phyloP scores from a whole-genome alignment of 2,113 vertebrate species.

The Triplophysa dalaica region DNA sequence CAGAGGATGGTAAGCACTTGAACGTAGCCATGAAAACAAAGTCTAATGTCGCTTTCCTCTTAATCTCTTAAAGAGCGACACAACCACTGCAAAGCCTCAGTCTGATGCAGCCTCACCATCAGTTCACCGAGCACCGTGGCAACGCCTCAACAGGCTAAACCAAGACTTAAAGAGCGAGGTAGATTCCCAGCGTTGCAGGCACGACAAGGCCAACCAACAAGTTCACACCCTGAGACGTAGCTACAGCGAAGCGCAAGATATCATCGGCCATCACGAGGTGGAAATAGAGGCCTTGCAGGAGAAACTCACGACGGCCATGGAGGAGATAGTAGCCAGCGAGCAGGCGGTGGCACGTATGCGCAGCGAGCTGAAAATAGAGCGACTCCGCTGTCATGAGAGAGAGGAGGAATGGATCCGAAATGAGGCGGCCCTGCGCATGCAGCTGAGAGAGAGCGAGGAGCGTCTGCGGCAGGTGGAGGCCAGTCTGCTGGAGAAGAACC shows the following conservation, averaged over 20 bases:
- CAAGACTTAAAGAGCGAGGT: conserved; percentile 88
- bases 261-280: conserved; percentile 84
- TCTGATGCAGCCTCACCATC: conserved; percentile 78
- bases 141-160: conserved; percentile 89
- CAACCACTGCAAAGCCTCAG: conserved; percentile 41
- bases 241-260: conserved; percentile 89
- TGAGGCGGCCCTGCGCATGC: conserved; percentile 78
- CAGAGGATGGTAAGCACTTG: conserved; percentile 93
- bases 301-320: conserved; percentile 82
- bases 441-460: conserved; percentile 88
- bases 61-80: conserved; percentile 92
- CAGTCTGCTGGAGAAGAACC: conserved; percentile 85
- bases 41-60: conserved; percentile 80
- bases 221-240: conserved; percentile 86
- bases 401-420: conserved; percentile 82
- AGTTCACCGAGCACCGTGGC: conserved; percentile 81
- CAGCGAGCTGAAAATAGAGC: conserved; percentile 85
- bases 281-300: conserved; percentile 87
- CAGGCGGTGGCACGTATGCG: conserved; percentile 86
- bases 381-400: conserved; percentile 82
- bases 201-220: conserved; percentile 86
- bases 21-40: conserved; percentile 67
- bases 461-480: conserved; percentile 86
- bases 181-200: conserved; percentile 87
- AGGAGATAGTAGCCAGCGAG: conserved; percentile 87